These are phyloP conservation scores for Chymomyza fuscimana DNA, from an alignment of 2,888 invertebrate species.

Conservation along the genomic window DNA sequence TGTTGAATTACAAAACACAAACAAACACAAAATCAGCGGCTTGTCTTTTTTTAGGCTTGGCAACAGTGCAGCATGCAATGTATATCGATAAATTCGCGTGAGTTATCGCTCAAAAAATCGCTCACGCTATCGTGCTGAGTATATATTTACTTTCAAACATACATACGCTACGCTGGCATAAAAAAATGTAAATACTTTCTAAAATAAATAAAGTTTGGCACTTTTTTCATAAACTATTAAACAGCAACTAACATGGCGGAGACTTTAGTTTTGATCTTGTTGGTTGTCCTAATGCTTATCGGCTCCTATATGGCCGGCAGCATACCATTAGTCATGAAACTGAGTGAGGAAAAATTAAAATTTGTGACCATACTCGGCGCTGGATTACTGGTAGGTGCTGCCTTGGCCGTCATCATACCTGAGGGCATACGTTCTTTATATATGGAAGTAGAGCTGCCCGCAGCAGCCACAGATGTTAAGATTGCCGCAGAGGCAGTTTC, in stretches of 20 bases:
- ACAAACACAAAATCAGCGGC: not conserved
- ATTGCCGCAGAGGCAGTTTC: not conserved
- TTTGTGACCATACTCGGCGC: slow-evolving; percentile 97
- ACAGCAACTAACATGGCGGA: slow-evolving; percentile 82
- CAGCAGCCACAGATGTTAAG: not conserved
- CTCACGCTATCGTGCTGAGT: not conserved
- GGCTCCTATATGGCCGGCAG: slow-evolving; percentile 97
- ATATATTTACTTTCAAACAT: not conserved
- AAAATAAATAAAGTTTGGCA: not conserved
- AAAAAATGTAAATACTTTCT: not conserved
- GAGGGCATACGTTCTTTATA: slow-evolving; percentile 96
- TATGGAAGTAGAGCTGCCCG: slow-evolving; percentile 72
- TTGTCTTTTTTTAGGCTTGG: not conserved
- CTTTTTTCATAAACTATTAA: not conserved
- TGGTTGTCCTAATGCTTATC: slow-evolving; percentile 95
- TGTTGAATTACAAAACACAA: not conserved
- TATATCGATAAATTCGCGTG: not conserved
- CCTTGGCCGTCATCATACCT: slow-evolving; percentile 98
- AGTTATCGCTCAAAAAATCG: not conserved
- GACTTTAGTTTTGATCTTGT: slow-evolving; percentile 88
- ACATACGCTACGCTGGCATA: not conserved
- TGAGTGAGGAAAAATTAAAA: slow-evolving; percentile 97
- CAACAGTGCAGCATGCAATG: not conserved
- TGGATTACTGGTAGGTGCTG: slow-evolving; percentile 97
- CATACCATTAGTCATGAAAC: slow-evolving; percentile 94